Conservation (phyloP, 1,140 invertebrate species). For the Drosophila tani region DNA sequence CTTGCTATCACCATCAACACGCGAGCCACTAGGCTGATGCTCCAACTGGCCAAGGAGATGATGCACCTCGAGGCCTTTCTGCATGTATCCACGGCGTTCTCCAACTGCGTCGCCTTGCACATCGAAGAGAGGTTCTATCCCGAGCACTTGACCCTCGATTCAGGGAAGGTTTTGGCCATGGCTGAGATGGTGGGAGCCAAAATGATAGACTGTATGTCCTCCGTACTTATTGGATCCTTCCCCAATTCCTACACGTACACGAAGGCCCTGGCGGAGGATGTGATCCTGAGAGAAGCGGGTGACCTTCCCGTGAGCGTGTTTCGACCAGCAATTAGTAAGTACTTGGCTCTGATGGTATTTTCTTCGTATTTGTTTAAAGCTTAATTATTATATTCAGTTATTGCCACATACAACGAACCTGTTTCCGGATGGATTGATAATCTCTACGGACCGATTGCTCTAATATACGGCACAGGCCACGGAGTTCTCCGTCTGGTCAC, state of each 20-base stretch:
- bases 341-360: no score
- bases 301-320: constrained; percentile 91
- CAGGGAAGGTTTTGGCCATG: constrained; percentile 88
- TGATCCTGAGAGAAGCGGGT: constrained; percentile 87
- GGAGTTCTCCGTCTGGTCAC: constrained; percentile 90
- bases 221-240: constrained; percentile 88
- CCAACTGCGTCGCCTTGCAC: constrained; percentile 87
- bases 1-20: constrained; percentile 87
- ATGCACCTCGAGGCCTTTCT: constrained; percentile 88
- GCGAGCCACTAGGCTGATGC: constrained; percentile 86
- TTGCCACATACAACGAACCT: constrained; percentile 91
- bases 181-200: constrained; percentile 85
- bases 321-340: constrained; percentile 89
- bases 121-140: constrained; percentile 91
- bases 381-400: constrained; percentile 87
- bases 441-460: constrained; percentile 93
- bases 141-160: constrained; percentile 86
- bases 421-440: constrained; percentile 94
- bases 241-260: constrained; percentile 95
- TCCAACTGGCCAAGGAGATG: constrained; percentile 88
- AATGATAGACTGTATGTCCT: constrained; percentile 88
- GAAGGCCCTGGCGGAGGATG: constrained; percentile 92
- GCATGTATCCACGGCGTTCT: constrained; percentile 91
- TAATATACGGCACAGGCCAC: constrained; percentile 88
- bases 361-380: no score